Base-by-base conservation (phyloP, 2,888 invertebrate species). In the Terebella lapidaria region DNA sequence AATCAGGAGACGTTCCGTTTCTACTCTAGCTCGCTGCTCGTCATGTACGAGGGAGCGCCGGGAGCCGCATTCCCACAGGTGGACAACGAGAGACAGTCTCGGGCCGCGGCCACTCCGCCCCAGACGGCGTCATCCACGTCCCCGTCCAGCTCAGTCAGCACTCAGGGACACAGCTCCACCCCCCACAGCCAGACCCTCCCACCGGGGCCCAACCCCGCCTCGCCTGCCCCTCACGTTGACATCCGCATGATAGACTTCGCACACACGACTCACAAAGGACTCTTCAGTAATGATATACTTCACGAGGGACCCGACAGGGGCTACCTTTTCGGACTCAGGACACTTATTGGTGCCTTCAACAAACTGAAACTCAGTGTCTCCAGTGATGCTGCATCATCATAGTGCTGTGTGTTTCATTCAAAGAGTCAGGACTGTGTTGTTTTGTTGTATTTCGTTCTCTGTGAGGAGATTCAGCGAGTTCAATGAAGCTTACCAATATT, bases 161-260 rank as follows among this genome's bases (percentile, higher is more conserved):
- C 5, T 20, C 5, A 35, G 15, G 4, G 10, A 24, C 22, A 4
- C 49, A 49, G 22, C 20, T 5, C 5, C 5, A 18, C 49, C 15
- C 5, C 15, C 10, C 10, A 49, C n/a, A 49, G 49, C 22, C 15
- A 27, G 10, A 35, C n/a, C 10, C n/a, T n/a, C n/a, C n/a, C n/a
- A n/a, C n/a, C n/a, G n/a, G n/a, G n/a, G n/a, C 10, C 42, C n/a
- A 46, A 25, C 24, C 20, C 54, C 22, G 3, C 55, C 24, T 30
- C 15, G 42, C 10, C 10, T 15, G 42, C 10, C n/a, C 4, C 59
- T n/a, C 27, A 27, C n/a, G 60, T 81, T 3, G 93, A 94, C 79
- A 89, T 94, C 57, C 87, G 94, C 71, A 91, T 95, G 86, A 95
- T 96, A 70, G 95, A 96, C 83, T 96, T 96, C 84, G 95, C 95